Base-by-base conservation (phyloP, 2,888 invertebrate genomes). In the Hydrotaea cyrtoneurina region DNA sequence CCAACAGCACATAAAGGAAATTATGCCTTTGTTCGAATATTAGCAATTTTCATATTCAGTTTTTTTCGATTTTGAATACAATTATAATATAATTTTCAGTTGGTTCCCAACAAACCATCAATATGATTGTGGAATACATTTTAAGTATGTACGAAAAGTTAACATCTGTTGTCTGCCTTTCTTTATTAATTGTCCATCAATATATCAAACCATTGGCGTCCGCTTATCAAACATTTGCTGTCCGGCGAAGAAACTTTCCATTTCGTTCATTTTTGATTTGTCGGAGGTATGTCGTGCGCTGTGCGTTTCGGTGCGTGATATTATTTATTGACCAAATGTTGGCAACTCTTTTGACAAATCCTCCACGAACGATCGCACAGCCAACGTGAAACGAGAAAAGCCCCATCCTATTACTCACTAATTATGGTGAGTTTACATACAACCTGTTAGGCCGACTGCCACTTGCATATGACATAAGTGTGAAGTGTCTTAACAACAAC, bases 261-360 rank as follows among this genome's bases (percentile, higher is more conserved):
- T 62, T 62, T 62, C n/a, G 2, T 36, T 62, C 13, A 50, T 50
- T 50, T 31, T 11, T 17, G 59, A 26, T 59, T 59, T 59, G 59
- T 26, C 59, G 23, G 11, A 31, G 31, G 31, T 31, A 31, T 23
- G 21, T 26, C 3, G 4, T 3, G 2, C 10, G 10, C 43, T 13
- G 15, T 50, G 39, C 62, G 23, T 71, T 26, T 13, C 8, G 36
- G 77, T 74, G 71, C 80, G 55, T 83, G 78, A 80, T 80, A 71
- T 64, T 64, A 78, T 78, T 69, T 69, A 69, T 69, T 69, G 69
- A 13, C 15, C 69, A 39, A 73, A 73, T 50, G 26, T 83, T 83
- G 83, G 73, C 77, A 83, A 83, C 39, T 62, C 69, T 39, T 57
- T n/a, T 13, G 13, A 53, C 23, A 19, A 23, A 69, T 69, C 69